Evolutionary conservation across 1,140 invertebrate genomes (phyloP).

Genomic region (Hypsibius dujardini): DNA sequence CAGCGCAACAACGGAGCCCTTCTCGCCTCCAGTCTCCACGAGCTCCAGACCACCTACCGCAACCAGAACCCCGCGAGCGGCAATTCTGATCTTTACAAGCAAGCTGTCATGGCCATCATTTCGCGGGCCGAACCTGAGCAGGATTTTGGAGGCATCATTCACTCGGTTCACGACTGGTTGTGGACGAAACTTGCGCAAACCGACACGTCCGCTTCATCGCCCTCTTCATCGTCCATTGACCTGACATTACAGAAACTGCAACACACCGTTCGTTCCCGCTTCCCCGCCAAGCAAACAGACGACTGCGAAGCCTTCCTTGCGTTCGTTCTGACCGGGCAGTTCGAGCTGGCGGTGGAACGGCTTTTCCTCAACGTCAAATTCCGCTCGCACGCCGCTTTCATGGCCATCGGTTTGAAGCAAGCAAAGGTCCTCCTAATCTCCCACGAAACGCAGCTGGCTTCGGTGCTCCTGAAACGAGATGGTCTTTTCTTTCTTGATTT

Average conservation of each 20-base stretch:
- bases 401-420: neutral
- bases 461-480: neutral
- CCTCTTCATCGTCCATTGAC: neutral
- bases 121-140: neutral
- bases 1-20: neutral
- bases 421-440: neutral
- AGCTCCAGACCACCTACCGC: neutral
- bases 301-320: conserved; percentile 4
- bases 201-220: neutral
- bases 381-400: neutral
- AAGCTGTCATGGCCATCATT: neutral
- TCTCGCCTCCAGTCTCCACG: neutral
- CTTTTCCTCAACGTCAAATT: neutral
- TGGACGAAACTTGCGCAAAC: neutral
- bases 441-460: neutral
- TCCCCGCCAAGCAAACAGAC: conserved; percentile 1
- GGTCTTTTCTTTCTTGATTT: neutral
- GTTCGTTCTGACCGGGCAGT: conserved; percentile 4
- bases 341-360: neutral
- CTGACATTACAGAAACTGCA: neutral
- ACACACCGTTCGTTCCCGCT: neutral
- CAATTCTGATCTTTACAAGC: neutral
- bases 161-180: conserved; percentile 10
- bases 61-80: neutral
- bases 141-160: neutral